Conservation (phyloP, 64 coral and sea anemone genomes). For the Montipora capricornis region DNA sequence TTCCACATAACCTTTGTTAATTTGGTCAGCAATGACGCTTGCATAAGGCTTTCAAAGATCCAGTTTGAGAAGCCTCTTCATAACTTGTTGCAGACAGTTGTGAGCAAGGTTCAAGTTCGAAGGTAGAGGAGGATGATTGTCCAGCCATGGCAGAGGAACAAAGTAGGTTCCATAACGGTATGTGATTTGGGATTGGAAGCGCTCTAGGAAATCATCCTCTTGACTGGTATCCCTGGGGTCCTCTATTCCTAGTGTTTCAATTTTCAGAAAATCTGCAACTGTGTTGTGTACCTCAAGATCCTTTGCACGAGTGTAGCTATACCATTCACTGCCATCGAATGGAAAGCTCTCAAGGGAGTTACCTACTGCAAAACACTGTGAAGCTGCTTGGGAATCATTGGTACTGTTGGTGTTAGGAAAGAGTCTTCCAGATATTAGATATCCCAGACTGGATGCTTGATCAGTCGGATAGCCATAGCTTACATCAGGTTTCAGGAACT, state of each 20-base stretch:
- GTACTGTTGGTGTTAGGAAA: slow-evolving; percentile 22
- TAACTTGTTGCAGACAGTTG: slow-evolving; percentile 35
- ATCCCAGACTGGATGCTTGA: slow-evolving; percentile 53
- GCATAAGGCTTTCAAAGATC: slow-evolving; percentile 39
- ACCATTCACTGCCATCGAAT: slow-evolving; percentile 20
- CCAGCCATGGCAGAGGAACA: slow-evolving; percentile 49
- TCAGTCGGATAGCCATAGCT: slow-evolving; percentile 32
- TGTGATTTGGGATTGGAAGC: slow-evolving; percentile 53
- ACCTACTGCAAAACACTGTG: neutral
- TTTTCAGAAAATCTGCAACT: slow-evolving; percentile 50
- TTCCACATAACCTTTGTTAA: slow-evolving; percentile 33
- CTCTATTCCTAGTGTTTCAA: slow-evolving; percentile 52
- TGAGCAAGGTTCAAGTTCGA: slow-evolving; percentile 39
- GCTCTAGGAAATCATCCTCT: slow-evolving; percentile 44
- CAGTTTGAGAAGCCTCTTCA: slow-evolving; percentile 39
- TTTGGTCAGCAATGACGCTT: slow-evolving; percentile 22
- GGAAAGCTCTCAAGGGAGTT: slow-evolving; percentile 19
- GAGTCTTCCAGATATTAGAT: slow-evolving; percentile 26
- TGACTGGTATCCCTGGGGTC: slow-evolving; percentile 46
- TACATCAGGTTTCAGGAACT: slow-evolving; percentile 49
- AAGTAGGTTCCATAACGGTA: slow-evolving; percentile 56
- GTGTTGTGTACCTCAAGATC: slow-evolving; percentile 40
- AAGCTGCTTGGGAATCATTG: slow-evolving; percentile 49
- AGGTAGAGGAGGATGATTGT: slow-evolving; percentile 54
- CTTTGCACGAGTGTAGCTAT: slow-evolving; percentile 8